Conservation (phyloP, 2,113 vertebrate species). For the Crocuta crocuta region DNA sequence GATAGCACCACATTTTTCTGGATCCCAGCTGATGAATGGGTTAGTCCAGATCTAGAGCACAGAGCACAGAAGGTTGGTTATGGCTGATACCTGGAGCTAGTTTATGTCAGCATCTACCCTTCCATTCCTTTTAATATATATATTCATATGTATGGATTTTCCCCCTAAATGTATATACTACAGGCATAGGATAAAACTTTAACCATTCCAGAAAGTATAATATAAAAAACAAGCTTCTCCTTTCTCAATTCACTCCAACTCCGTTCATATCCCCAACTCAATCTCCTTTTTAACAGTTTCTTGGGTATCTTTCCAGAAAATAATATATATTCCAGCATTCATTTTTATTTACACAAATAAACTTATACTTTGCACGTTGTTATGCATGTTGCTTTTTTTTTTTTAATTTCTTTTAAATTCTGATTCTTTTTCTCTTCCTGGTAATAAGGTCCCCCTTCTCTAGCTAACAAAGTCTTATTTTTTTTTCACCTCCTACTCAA, state of each 20-base stretch:
- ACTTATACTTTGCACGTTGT: background rate
- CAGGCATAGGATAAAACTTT: background rate
- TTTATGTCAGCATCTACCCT: background rate
- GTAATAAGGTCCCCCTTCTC: background rate
- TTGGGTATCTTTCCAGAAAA: background rate
- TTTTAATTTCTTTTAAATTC: slow-evolving; percentile 4
- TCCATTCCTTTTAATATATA: background rate
- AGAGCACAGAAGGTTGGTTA: background rate
- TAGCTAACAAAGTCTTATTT: background rate
- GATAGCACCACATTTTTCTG: slow-evolving; percentile 85
- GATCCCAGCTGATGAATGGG: slow-evolving; percentile 81
- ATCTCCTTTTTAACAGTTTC: background rate
- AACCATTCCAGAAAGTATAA: slow-evolving; percentile 1
- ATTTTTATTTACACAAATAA: background rate
- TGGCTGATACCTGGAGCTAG: background rate
- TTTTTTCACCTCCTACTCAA: background rate
- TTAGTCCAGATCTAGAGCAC: slow-evolving; percentile 53
- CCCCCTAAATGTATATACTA: background rate
- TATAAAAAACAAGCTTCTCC: background rate
- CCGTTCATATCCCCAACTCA: background rate
- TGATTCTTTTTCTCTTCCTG: slow-evolving; percentile 13
- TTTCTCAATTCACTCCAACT: background rate
- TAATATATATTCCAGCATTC: background rate
- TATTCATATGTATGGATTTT: background rate
- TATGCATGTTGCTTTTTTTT: background rate